Conservation (phyloP, 2,797 vertebrate species). For the Megalops cyprinoides region DNA sequence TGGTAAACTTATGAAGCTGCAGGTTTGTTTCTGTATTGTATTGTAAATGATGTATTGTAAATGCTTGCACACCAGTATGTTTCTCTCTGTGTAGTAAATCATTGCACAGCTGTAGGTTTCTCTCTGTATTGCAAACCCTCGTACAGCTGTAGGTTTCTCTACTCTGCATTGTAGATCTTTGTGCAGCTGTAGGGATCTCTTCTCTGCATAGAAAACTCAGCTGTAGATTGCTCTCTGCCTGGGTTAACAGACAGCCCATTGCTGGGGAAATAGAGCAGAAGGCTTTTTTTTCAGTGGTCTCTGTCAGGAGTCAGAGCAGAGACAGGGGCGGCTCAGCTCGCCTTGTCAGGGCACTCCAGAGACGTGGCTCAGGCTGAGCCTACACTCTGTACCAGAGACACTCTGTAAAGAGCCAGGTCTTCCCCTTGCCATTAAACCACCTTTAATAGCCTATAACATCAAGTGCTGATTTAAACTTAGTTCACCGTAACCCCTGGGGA, state of each 20-base stretch:
- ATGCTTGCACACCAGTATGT: no score
- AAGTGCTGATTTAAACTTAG: conserved; percentile 16
- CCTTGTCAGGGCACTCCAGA: neutral
- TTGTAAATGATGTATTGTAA: no score
- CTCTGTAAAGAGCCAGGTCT: neutral
- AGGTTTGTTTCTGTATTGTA: no score
- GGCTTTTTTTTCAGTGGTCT: neutral
- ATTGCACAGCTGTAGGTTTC: no score
- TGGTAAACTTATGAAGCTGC: no score
- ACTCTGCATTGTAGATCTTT: no score
- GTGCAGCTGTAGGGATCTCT: no score
- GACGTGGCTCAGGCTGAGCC: neutral
- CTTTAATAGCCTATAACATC: conserved; percentile 28
- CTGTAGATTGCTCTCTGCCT: neutral
- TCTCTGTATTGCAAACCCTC: no score
- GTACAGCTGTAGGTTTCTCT: no score
- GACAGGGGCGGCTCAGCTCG: neutral
- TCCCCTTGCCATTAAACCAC: neutral
- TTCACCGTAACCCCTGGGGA: conserved; percentile 5
- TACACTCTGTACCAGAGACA: neutral
- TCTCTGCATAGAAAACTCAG: no score
- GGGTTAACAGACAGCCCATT: conserved; percentile 14
- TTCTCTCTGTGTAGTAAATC: no score
- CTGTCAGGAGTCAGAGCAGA: neutral
- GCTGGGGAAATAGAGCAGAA: conserved; percentile 14